Conservation (phyloP, 2,113 vertebrate species). For the Serinus canaria region DNA sequence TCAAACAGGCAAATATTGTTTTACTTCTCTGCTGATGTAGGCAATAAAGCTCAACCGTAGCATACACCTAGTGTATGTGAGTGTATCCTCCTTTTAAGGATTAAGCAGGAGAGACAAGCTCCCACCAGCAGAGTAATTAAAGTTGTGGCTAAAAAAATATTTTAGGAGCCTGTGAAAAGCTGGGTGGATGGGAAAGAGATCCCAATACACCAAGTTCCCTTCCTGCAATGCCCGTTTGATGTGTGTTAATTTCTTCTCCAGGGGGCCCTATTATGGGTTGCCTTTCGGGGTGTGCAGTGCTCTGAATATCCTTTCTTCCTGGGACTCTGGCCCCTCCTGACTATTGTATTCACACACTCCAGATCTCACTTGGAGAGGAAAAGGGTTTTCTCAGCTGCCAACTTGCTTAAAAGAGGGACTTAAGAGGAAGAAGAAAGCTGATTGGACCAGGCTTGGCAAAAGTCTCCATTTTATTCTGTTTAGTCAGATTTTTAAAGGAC, state of each 20-base stretch:
- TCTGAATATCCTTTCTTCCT: background rate
- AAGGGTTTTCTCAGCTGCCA: background rate
- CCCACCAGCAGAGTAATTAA: background rate
- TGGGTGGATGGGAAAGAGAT: background rate
- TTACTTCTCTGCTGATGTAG: background rate
- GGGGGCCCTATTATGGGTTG: background rate
- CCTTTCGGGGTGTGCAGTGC: background rate
- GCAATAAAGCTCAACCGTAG: background rate
- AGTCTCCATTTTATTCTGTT: slow-evolving; percentile 18
- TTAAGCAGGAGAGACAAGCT: background rate
- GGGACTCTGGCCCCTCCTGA: background rate
- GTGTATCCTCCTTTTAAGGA: background rate
- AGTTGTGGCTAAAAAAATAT: background rate
- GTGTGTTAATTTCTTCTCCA: background rate
- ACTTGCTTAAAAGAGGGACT: slow-evolving; percentile 23
- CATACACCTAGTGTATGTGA: background rate
- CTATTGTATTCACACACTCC: background rate
- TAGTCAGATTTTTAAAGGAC: background rate
- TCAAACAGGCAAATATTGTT: background rate
- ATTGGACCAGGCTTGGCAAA: slow-evolving; percentile 28
- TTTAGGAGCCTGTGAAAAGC: background rate
- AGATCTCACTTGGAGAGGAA: background rate
- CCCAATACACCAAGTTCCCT: background rate
- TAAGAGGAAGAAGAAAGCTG: slow-evolving; percentile 52
- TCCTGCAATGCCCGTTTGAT: background rate